Base-by-base conservation (phyloP, 64 coral and sea anemone species). In the Stichodactyla helianthus region DNA sequence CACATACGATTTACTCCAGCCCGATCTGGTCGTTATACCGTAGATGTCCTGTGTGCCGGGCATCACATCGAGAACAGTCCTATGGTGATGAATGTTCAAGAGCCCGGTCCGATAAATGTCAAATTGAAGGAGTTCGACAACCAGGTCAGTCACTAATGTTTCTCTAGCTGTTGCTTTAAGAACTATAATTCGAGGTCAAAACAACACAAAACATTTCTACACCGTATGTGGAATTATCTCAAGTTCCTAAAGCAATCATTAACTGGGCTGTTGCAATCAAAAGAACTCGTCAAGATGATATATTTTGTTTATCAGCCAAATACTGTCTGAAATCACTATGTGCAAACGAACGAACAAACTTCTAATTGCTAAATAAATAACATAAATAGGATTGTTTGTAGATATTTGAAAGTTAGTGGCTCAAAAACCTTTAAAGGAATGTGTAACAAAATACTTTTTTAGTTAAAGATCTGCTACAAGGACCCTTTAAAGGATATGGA, bases 21-120 rank as follows among this genome's bases (percentile, higher is more conserved):
- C 52, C 85, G 83, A 25, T 22, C 85, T 5, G 94, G 94, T 10
- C 84, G 88, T 2, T 96, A 96, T 83, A 96, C 84, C 10, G 94
- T 96, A 20, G 94, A 96, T 78, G 94, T 96, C 3, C 85, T 83
- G 51, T 87, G 91, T 79, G 85, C 70, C 9, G 91, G 91, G 31
- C 80, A 96, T 17, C 91, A 90, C 5, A 92, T 96, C 61, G 91
- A 92, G 16, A 96, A 96, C 77, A 96, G 94, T 74, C 94, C 94
- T 54, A 89, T 96, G 52, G 61, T 93, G 0, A 96, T 96, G 84
- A 96, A 71, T 68, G 89, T 96, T 6, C 82, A 71, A 18, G 94
- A 96, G 19, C 65, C 93, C 0, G 26, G 56, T 10, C 60, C 86
- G 11, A 64, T 96, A 19, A 84, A 92, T n/a, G 84, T 95, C 52